Base-by-base conservation (phyloP, 2,888 invertebrate genomes). In the Mesochorus sp. region DNA sequence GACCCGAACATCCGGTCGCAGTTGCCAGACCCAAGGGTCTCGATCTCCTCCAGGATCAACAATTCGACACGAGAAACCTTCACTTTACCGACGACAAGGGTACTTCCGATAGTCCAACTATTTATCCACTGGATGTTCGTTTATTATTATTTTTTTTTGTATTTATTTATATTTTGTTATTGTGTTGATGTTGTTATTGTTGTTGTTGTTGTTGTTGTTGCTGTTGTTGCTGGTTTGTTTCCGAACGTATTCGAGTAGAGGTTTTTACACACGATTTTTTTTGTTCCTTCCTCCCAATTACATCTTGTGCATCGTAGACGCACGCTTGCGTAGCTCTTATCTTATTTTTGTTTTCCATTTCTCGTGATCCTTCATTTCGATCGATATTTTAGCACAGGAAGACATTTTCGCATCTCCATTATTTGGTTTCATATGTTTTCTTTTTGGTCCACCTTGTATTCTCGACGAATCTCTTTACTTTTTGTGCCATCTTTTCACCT, bases 31-130 rank as follows among this genome's bases (percentile, higher is more conserved):
- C 85, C 6, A 89, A 90, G 66, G 90, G 90, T 8, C 85, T 88
- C 14, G 89, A 90, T 68, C 80, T 90, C 14, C 86, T 90, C 44
- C 91, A 89, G 84, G 89, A 90, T 66, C 88, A 89, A 57, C 89
- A 88, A 67, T 89, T 89, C 76, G 88, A 89, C 75, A 83, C 87
- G 42, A 88, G 86, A 83, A 88, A 88, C 76, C 84, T 87, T 44
- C 88, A 88, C 44, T 79, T 85, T 5, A 57, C 81, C 53, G 85
- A n/a, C n/a, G n/a, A 85, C 79, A 86, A 87, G 86, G 87, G 87
- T 87, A 87, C 80, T 80, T 55, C 28, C 61, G 55, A 28, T n/a
- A n/a, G 39, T 31, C 31, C 10, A 55, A 55, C 44, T 66, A 64
- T 34, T 42, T 74, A 31, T 70, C 61, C 19, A 42, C 42, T 26